Conservation (phyloP, 2,797 vertebrate genomes). For the Adelosebastes latens region DNA sequence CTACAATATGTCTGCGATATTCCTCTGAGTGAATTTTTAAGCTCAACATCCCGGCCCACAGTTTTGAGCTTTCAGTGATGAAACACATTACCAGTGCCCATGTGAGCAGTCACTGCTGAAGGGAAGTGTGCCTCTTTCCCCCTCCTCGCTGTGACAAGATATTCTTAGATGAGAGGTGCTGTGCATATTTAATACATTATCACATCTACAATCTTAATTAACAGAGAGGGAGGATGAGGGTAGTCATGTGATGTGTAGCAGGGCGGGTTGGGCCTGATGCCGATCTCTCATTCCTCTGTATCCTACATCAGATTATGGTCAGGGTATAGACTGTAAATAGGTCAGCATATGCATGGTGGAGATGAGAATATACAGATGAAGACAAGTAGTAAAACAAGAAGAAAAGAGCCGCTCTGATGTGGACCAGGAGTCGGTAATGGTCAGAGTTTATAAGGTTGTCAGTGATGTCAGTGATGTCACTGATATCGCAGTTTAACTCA, state of each 20-base stretch:
- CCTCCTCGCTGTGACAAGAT: constrained; percentile 60
- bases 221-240: constrained; percentile 54
- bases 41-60: neutral
- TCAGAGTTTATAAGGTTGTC: constrained; percentile 12
- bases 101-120: constrained; percentile 28
- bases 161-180: constrained; percentile 79
- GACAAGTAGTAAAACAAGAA: neutral
- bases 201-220: constrained; percentile 80
- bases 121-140: constrained; percentile 14
- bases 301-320: constrained; percentile 62
- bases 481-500: constrained; percentile 23
- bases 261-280: constrained; percentile 47
- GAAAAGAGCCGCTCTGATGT: neutral
- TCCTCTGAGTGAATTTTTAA: constrained; percentile 9
- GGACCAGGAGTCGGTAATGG: neutral
- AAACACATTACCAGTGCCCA: constrained; percentile 17
- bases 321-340: constrained; percentile 56
- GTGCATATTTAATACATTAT: constrained; percentile 81
- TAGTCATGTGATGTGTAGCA: constrained; percentile 51
- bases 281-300: constrained; percentile 62
- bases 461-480: constrained; percentile 16
- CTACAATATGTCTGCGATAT: neutral
- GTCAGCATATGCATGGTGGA: constrained; percentile 45
- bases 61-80: constrained; percentile 9
- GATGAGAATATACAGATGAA: constrained; percentile 25